A percentile compares a stretch with the other conserved stretches of the same genome.
These are phyloP conservation scores for Sciaenops ocellatus DNA, from an alignment of 2,797 vertebrate species.

Conservation along the genomic window DNA sequence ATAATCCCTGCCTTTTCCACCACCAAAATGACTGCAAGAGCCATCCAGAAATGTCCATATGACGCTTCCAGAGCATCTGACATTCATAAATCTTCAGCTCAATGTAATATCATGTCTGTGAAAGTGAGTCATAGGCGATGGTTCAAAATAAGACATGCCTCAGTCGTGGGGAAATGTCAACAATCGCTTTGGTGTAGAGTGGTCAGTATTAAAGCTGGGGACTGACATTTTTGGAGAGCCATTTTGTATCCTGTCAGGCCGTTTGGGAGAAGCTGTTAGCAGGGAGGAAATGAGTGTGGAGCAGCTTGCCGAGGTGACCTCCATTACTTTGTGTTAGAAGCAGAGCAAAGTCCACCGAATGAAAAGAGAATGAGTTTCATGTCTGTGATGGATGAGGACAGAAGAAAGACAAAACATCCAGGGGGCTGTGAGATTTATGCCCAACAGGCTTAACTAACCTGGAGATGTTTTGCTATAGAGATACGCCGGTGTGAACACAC, in stretches of 20 bases:
- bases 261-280: slow-evolving; percentile 59
- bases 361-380: slow-evolving; percentile 59
- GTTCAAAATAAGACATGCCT: slow-evolving; percentile 14
- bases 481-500: not conserved
- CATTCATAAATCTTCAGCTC: slow-evolving; percentile 40
- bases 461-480: slow-evolving; percentile 26
- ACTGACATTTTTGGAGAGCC: slow-evolving; percentile 63
- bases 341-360: slow-evolving; percentile 64
- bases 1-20: not conserved
- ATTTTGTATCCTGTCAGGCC: slow-evolving; percentile 65
- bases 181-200: slow-evolving; percentile 41
- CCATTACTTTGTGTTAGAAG: slow-evolving; percentile 64
- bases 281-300: slow-evolving; percentile 57
- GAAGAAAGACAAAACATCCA: slow-evolving; percentile 50
- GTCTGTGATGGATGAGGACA: slow-evolving; percentile 53
- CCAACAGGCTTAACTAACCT: slow-evolving; percentile 16
- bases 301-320: slow-evolving; percentile 68
- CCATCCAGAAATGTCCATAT: not conserved
- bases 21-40: slow-evolving; percentile 1
- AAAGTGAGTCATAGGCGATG: slow-evolving; percentile 26
- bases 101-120: slow-evolving; percentile 17
- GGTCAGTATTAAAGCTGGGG: slow-evolving; percentile 43
- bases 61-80: slow-evolving; percentile 31
- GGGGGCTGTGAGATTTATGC: slow-evolving; percentile 31
- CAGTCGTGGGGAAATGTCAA: slow-evolving; percentile 65